Evolutionary conservation across 2,797 vertebrate genomes (phyloP).

Genomic region (Mormyrops boulengeri): DNA sequence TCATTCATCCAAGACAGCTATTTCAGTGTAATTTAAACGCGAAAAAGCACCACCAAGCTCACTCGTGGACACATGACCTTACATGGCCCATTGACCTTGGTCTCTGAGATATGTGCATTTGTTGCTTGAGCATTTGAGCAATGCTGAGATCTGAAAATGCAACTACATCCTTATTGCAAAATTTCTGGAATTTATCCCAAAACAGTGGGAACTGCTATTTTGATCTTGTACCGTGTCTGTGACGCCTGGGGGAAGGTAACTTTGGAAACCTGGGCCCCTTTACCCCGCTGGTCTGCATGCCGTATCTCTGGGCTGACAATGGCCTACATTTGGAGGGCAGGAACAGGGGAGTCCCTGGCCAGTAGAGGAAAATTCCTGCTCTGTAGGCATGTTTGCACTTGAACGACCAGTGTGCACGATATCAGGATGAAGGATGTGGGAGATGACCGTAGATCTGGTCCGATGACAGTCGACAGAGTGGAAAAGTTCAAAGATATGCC

Average conservation of each 20-base stretch:
- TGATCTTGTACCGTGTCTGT: neutral
- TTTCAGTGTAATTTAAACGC: neutral
- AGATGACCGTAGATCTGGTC: neutral
- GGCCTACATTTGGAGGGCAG: neutral
- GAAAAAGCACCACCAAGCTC: neutral
- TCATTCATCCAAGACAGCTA: neutral
- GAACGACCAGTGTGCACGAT: neutral
- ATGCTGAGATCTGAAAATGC: slow-evolving; percentile 4
- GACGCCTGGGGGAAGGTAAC: neutral
- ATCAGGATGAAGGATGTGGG: neutral
- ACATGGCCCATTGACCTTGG: neutral
- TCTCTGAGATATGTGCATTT: neutral
- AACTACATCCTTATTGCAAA: neutral
- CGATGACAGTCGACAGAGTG: neutral
- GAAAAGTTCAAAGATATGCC: neutral
- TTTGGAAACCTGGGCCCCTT: neutral
- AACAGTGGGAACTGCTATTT: slow-evolving; percentile 4
- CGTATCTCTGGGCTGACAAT: neutral
- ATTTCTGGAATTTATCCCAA: neutral
- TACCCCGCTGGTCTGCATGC: neutral
- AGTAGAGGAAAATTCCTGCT: neutral
- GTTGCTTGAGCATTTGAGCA: neutral
- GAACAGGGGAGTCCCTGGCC: neutral
- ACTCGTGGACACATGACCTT: neutral
- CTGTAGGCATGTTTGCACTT: neutral